Evolutionary conservation across 2,797 vertebrate genomes (phyloP), one percentile per base, ranked within the genome.

Genomic region (Protonibea diacanthus): DNA sequence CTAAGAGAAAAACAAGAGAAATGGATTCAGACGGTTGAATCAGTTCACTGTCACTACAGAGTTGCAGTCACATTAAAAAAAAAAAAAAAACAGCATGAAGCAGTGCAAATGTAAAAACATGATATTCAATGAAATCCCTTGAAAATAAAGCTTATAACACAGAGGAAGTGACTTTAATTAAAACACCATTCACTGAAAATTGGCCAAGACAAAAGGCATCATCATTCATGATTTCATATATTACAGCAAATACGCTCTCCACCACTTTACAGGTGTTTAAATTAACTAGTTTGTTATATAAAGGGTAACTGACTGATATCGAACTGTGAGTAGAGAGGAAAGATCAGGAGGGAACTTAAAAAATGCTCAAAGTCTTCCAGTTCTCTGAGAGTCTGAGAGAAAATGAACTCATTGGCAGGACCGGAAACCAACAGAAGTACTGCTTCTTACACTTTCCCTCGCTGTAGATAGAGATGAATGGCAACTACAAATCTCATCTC

Each of bases 111-210:
- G 14, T 27, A 14, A 76, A 51, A 59, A 62, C 38, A 68, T 27
- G 57, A 72, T 25, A 18, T n/a, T 52, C 8, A 7, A 49, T 25
- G 10, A 18, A 78, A 62, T 12, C 15, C 20, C 29, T 14, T 42
- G 14, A 66, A 79, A 82, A 58, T 62, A 71, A 87, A 88, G 80
- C 74, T 86, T 60, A 77, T 64, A 60, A 74, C 78, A 87, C 70
- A 81, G 81, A 80, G 56, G 55, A 80, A 27, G 55, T 52, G 62
- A 82, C 40, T 89, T 89, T 60, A 82, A 79, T 81, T 76, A 40
- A 85, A 86, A 88, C 73, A 68, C 53, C 38, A 17, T 45, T 80
- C 81, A 75, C 65, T 60, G 64, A 69, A 78, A 72, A 71, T 27
- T 47, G 51, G 53, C 63, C 61, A 52, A 75, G 53, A 83, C 51